Conservation (phyloP, 1,140 invertebrate species). For the Arctopsyche grandis region DNA sequence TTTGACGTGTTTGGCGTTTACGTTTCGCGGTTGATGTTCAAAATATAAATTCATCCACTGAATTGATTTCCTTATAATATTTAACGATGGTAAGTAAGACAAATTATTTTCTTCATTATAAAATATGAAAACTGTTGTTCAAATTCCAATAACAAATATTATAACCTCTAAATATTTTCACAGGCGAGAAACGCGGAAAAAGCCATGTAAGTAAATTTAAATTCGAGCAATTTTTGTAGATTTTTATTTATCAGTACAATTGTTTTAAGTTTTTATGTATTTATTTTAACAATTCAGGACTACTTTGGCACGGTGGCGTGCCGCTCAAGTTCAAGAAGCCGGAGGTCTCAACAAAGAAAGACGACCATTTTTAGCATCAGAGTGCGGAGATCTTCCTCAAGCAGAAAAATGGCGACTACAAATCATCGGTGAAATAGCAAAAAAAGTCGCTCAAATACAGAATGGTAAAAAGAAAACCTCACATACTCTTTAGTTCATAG, state of each 20-base stretch:
- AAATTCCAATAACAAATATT: conserved; percentile 2
- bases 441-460: conserved; percentile 99
- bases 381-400: conserved; percentile 89
- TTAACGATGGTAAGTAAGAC: too few relatives aligned
- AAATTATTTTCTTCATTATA: not conserved
- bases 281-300: conserved; percentile 83
- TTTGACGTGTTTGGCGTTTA: not conserved
- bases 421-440: conserved; percentile 96
- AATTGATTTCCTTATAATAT: too few relatives aligned
- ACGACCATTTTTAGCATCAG: conserved; percentile 91
- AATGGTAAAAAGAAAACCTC: conserved; percentile 73
- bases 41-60: too few relatives aligned
- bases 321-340: conserved; percentile 89
- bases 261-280: conserved; percentile 38
- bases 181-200: conserved; percentile 87
- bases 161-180: conserved; percentile 53
- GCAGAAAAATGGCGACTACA: conserved; percentile 96
- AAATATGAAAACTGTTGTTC: not conserved
- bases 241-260: conserved; percentile 21
- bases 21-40: too few relatives aligned
- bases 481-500: not conserved
- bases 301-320: conserved; percentile 93
- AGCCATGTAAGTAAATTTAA: conserved; percentile 77
- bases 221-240: conserved; percentile 39
- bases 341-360: conserved; percentile 81